Evolutionary conservation across 1,140 invertebrate genomes (phyloP), one percentile per base, ranked within the genome.

Genomic region (Aphelenchoides fujianensis): DNA sequence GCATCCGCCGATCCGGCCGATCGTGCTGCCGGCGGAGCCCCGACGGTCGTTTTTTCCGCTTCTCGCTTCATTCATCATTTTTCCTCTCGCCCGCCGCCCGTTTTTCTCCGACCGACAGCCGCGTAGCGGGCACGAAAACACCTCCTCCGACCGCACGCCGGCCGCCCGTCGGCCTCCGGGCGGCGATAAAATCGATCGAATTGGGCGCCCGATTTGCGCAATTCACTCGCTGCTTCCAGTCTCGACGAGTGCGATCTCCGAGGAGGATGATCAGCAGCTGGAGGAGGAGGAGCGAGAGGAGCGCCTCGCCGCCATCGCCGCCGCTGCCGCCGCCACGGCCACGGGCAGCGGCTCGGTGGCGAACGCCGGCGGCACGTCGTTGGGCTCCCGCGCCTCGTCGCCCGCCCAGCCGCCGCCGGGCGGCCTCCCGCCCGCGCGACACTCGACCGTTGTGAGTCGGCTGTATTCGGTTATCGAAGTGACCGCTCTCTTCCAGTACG

Each of bases 401-500:
- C 69, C 70, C 28, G 69, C 70, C 23, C 69, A 73, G 74, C 71
- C 69, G 23, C 70, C 70, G 30, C 70, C 70, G 34, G 69, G 37
- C 34, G 68, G 34, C 23, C 23, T 37, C 53, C 71, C 71, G 7
- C 62, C 31, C n/a, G 71, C n/a, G 34, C n/a, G 68, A 19, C 67
- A 71, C 23, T 71, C 57, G 32, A 66, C 3, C 5, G 71, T 69
- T 69, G 67, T 69, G 31, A 69, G 67, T 71, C 30, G 1, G 12
- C 36, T 2, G 23, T 52, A 55, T 67, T 59, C 64, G 67, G 12
- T 59, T 1, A 67, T 69, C 67, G 23, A 61, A 19, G 1, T 68
- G 28, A 68, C 16, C n/a, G n/a, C 23, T 2, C 12, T 30, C 28
- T 69, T 75, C 2, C 61, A 76, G 74, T 79, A 79, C 41, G 61